Evolutionary conservation across 2,888 invertebrate genomes (phyloP), one percentile per base, ranked within the genome.

Genomic region (Phaedon cochleariae): DNA sequence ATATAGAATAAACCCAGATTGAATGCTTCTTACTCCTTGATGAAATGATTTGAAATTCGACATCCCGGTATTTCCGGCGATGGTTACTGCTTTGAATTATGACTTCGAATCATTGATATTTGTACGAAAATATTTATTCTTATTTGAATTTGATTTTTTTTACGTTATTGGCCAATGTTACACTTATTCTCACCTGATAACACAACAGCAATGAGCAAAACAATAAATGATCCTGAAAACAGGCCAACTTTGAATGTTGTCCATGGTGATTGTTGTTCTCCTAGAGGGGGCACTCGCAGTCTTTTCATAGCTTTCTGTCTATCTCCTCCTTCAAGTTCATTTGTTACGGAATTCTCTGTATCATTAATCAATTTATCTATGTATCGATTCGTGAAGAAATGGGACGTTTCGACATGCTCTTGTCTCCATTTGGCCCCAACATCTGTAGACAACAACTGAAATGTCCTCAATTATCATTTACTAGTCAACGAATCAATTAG

Each of bases 281-380:
- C 94, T 22, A 96, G 55, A 2, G 95, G 95, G 0, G 95, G 95
- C 0, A 95, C 95, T 59, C 94, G 83, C 20, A 96, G 84, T 45
- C 94, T 85, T 81, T 95, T 95, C 95, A 95, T 96, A 2, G 95
- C 95, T 74, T 89, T 90, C 77, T 92, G 91, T 54, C 95, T 85
- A 80, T 95, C 92, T 4, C 95, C 95, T 7, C 87, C 90, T 82
- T 95, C 91, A 37, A 91, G 85, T 73, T 90, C 90, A 70, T 87
- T 86, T 0, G 90, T 91, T 45, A 92, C 89, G 17, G 87, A 84
- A 59, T 85, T 86, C 83, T 96, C 95, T 1, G 93, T 93, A 80
- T 94, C 92, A 73, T 87, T 87, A 72, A 96, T 95, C 53, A 96
- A 84, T 64, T 92, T 89, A 80, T 94, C 93, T 65, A 95, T 94